Percentiles rank a stretch among this genome's conserved stretches.
Conservation (phyloP, 2,888 invertebrate species). For the Dryomyza anilis region DNA sequence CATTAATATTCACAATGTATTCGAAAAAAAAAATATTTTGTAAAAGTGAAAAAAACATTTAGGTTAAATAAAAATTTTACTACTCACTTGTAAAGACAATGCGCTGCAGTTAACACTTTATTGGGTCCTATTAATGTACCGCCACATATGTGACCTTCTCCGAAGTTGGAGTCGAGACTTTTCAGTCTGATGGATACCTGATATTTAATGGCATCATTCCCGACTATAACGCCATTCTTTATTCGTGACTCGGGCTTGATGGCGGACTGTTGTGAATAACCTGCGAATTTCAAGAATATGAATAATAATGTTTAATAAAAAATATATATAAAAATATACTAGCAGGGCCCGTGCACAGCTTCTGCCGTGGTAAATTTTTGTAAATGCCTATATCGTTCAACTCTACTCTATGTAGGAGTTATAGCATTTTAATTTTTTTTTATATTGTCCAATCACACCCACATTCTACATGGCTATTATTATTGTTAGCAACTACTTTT, state of each 20-base stretch:
- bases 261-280: neutral
- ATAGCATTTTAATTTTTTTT: no score
- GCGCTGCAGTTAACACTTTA: slow-evolving; percentile 57
- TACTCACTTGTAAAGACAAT: slow-evolving; percentile 56
- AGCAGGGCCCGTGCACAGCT: no score
- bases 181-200: slow-evolving; percentile 54
- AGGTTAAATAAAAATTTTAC: no score
- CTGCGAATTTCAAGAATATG: neutral
- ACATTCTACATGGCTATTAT: no score
- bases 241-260: slow-evolving; percentile 42
- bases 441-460: no score
- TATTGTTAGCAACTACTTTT: no score
- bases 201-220: slow-evolving; percentile 41
- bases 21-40: neutral
- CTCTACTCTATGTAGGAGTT: no score
- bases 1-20: neutral
- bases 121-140: slow-evolving; percentile 50
- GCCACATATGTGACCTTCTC: slow-evolving; percentile 55
- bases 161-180: slow-evolving; percentile 47
- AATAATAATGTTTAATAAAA: neutral
- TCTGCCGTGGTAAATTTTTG: no score
- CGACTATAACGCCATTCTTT: slow-evolving; percentile 49
- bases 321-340: neutral
- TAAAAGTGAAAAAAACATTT: neutral
- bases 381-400: no score